phyloP scores from a whole-genome alignment of 2,113 vertebrate species.

The Morphnarchus princeps region DNA sequence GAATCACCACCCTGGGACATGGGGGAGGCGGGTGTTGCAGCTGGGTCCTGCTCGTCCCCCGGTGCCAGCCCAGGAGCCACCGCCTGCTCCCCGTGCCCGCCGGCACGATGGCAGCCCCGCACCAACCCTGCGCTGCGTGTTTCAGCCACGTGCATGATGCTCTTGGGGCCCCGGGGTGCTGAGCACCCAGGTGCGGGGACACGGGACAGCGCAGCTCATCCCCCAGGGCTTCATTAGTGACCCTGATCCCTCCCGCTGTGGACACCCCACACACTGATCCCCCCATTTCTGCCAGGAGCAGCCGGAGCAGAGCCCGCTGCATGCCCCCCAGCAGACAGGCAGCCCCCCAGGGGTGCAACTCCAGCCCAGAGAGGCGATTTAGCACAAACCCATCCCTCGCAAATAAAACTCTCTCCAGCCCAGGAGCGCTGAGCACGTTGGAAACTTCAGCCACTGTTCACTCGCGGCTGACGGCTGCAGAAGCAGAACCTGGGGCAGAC shows the following conservation, averaged over 20 bases:
- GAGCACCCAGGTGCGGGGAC: background rate
- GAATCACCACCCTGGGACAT: accelerated
- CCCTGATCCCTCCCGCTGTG: accelerated
- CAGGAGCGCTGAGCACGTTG: accelerated
- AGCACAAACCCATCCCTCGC: background rate
- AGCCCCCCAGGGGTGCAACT: background rate
- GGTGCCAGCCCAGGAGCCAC: background rate
- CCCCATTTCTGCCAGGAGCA: background rate
- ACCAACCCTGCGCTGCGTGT: accelerated
- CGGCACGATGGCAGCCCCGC: accelerated
- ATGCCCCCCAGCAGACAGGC: too few species aligned
- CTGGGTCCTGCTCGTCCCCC: background rate
- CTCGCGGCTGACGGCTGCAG: background rate
- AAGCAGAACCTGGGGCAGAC: background rate
- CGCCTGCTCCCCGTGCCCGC: accelerated
- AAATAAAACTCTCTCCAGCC: background rate
- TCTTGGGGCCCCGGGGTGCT: background rate
- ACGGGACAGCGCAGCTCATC: accelerated
- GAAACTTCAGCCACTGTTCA: background rate
- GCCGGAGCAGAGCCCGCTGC: background rate
- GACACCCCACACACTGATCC: background rate
- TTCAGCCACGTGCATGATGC: accelerated
- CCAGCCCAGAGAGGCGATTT: background rate
- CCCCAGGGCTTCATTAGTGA: too few species aligned
- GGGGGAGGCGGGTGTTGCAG: background rate